Base-by-base conservation (phyloP, 2,113 vertebrate genomes). In the Lepus americanus region DNA sequence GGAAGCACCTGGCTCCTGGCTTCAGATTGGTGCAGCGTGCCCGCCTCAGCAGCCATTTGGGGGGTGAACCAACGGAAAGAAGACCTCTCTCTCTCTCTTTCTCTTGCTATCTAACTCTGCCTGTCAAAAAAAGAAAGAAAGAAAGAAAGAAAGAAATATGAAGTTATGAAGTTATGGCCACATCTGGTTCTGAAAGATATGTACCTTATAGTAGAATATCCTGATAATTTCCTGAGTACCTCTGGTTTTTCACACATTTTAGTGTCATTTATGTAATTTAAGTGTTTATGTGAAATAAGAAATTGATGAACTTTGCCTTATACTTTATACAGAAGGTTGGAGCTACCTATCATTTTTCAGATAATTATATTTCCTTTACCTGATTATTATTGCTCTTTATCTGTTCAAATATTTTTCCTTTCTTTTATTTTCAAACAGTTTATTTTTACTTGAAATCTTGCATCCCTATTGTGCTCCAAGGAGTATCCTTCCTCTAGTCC, bases 131-230 rank as follows among this genome's bases (percentile, higher is more conserved):
- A 44, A 44, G 39, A 44, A 44, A 44, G 39, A 44, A 44, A 44
- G 5, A 44, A 44, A 44, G 5, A 44, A 44, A 44, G 5, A 44
- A 44, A 44, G 5, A 44, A 44, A n/a, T n/a, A n/a, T n/a, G n/a
- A n/a, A n/a, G n/a, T n/a, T n/a, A n/a, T n/a, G n/a, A n/a, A 87
- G 93, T 72, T 89, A 69, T 33, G 10, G 31, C 11, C 44, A 39
- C 33, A 78, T 73, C 13, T 82, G 11, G 79, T 92, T 88, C 82
- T 91, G 25, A 96, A 25, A 76, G 29, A 82, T 69, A 6, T 59
- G 7, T 5, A 44, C 5, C n/a, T 88, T n/a, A 2, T 25, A 29
- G 3, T 70, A 49, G 22, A 70, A 3, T 63, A 70, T 77, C 64
- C 88, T 88, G 59, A 29, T 27, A 80, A 84, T 72, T 84, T 89